Base-by-base conservation (phyloP, 2,888 invertebrate genomes). In the Nebria salina region DNA sequence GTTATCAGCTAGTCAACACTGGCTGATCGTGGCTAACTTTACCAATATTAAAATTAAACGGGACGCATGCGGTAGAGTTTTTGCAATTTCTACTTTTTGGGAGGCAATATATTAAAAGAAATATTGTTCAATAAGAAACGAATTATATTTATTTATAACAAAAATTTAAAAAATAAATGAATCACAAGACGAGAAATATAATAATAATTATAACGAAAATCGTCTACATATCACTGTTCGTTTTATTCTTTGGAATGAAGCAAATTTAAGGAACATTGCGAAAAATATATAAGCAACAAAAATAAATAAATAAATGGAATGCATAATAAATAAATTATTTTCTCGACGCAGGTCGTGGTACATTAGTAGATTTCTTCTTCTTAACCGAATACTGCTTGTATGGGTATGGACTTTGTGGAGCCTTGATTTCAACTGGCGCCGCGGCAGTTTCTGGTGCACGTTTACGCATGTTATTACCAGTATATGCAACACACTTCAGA, bases 391-490 rank as follows among this genome's bases (percentile, higher is more conserved):
- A 54, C 8, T 54, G 54, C 54, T 54, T 54, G 54, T 54, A 54
- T 54, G 54, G 54, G 8, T 54, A 54, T 13, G 54, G 54, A 54
- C 54, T 7, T 54, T 54, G 54, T 7, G 54, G 54, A 1, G 54
- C 2, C 3, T 54, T 54, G 8, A 11, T 11, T 54, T 54, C 54
- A 54, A 54, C 54, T 54, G 54, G 54, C 8, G 54, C 54, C 2
- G 54, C 54, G 4, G 8, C 13, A 13, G 54, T 8, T 7, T 54
- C 54, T 54, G 54, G 8, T 11, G 13, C 13, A 54, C 90, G 92
- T 87, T 96, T 95, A 82, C 95, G 91, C 97, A 99, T 98, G 88
- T 99, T 99, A 90, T 99, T 99, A 0, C 99, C 99, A 7, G 98
- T 98, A 89, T 99, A 99, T 0, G 99, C 99, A 7, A 99, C 98